Base-by-base conservation (phyloP, 2,888 invertebrate genomes). In the Andrena marginata region DNA sequence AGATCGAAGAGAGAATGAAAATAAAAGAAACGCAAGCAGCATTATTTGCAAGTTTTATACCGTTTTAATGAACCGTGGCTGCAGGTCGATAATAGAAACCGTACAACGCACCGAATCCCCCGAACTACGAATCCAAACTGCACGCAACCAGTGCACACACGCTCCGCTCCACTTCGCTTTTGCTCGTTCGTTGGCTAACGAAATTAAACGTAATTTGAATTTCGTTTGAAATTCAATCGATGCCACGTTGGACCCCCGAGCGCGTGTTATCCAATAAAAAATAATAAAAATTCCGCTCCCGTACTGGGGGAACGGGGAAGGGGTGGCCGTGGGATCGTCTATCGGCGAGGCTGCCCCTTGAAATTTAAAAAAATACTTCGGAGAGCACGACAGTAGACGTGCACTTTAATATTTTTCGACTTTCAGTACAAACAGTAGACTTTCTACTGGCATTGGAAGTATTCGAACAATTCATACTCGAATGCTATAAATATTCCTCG, bases 221-320 rank as follows among this genome's bases (percentile, higher is more conserved):
- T 92, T 92, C 92, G 91, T 92, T 93, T 92, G 92, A 92, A 92
- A 93, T 93, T 92, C 92, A 93, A 93, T 93, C 93, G 91, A 92
- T 85, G 73, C 76, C 35, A 56, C 73, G 72, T 74, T 48, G 77
- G 70, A 10, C 68, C 70, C 82, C 72, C 62, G 69, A 35, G 59
- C 59, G 65, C 26, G 71, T 72, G 86, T 87, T 85, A 87, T 85
- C 80, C 69, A 77, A 78, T 82, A 83, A 88, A 84, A 87, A 88
- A 87, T 85, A 81, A 87, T 82, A 81, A 87, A 87, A 88, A 88
- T 89, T 87, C 89, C 78, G 33, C 48, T 48, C 67, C 35, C 83
- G 80, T 75, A 54, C 77, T 20, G n/a, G 2, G 42, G 35, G 64
- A 56, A 35, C 60, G 23, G 33, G 64, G n/a, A 33, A 10, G 67